Evolutionary conservation across 2,797 vertebrate genomes (phyloP), one percentile per base, ranked within the genome.

Genomic region (Melanotaenia boesemani): DNA sequence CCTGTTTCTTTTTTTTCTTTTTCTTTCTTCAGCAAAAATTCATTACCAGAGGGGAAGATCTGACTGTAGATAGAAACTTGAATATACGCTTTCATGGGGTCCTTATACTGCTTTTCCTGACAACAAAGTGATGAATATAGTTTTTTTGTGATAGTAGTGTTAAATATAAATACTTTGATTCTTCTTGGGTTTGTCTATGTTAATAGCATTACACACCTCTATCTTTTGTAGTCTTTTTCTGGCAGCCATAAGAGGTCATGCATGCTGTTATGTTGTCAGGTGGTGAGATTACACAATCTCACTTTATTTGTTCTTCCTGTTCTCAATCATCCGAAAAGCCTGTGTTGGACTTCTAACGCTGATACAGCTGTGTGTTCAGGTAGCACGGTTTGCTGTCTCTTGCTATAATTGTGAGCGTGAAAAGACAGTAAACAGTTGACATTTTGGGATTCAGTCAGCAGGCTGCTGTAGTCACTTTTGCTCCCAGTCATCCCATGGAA

Each of bases 301-400:
- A 78, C 16, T 77, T 56, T 81, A 81, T 89, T 86, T 90, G 78
- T 88, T 90, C 74, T 37, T 87, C 77, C 62, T 76, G 72, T 87
- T 78, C 72, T 70, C 88, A 89, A 85, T 89, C 84, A 84, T 88
- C 83, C 26, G 79, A 67, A 90, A 89, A 81, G 73, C 79, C 54
- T 79, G 79, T 68, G 77, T 72, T 81, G 36, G 63, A 77, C 79
- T 86, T 88, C 85, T 73, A 72, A 61, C 67, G 57, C 66, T 88
- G 84, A 90, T 91, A 56, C 88, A 87, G 80, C 81, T 83, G 81
- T 89, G 89, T 87, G 76, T 76, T 77, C 90, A 91, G 88, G 90
- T 92, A 88, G 82, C 83, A 66, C 84, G 74, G 91, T 89, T 87
- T 66, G 71, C 81, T 80, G 81, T 85, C 82, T 63, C 76, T 76